Conservation (phyloP, 2,113 vertebrate species). For the Cinclus mexicanus region DNA sequence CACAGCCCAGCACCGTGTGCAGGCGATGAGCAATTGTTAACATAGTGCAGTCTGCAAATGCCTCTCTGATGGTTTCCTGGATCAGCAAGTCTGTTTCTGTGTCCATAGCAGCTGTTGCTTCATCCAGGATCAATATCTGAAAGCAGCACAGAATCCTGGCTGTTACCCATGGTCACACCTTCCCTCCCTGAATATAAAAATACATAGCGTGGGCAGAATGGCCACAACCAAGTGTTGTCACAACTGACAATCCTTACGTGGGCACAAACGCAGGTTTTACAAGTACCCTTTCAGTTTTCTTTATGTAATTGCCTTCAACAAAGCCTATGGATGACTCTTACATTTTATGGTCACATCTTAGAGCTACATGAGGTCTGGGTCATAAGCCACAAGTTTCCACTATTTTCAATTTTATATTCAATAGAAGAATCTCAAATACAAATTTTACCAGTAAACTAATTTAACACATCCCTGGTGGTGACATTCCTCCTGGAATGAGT, state of each 20-base stretch:
- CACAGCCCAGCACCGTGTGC: slow-evolving; percentile 92
- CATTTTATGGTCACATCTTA: not conserved
- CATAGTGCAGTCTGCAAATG: slow-evolving; percentile 90
- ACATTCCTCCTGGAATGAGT: not conserved
- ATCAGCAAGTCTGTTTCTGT: slow-evolving; percentile 90
- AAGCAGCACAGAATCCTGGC: not conserved
- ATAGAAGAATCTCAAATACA: not conserved
- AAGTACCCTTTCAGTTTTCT: not conserved
- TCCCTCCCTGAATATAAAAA: not conserved
- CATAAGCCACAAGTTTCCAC: not conserved
- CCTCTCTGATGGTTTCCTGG: slow-evolving; percentile 90
- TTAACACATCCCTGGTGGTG: not conserved
- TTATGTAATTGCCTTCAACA: not conserved
- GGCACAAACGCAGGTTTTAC: not conserved
- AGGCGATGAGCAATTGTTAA: slow-evolving; percentile 95
- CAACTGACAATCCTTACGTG: not conserved
- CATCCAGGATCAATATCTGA: slow-evolving; percentile 92
- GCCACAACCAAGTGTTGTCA: not conserved
- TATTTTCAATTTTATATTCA: not conserved
- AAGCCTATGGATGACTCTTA: not conserved
- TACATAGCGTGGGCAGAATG: not conserved
- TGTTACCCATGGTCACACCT: not conserved
- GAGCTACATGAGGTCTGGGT: not conserved
- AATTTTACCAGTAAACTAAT: not conserved
- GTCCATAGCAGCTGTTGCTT: slow-evolving; percentile 96